These are phyloP conservation scores for Berghia stephanieae DNA, from an alignment of 1,140 invertebrate genomes.

Conservation along the genomic window DNA sequence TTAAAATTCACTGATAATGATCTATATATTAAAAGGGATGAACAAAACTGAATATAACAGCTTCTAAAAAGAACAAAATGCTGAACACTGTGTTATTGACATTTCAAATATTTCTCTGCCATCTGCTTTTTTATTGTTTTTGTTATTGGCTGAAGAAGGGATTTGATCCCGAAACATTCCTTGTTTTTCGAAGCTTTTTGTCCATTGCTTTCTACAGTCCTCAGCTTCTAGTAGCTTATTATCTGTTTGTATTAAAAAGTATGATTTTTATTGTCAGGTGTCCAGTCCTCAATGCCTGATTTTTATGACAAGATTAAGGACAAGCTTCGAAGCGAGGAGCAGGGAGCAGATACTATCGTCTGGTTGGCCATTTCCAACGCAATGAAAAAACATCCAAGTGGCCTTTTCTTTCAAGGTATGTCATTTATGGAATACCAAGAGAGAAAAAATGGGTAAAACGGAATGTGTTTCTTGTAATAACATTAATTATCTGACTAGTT, in stretches of 20 bases:
- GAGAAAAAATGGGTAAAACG: neutral
- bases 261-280: constrained; percentile 52
- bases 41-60: no score
- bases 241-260: neutral
- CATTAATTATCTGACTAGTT: neutral
- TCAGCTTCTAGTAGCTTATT: neutral
- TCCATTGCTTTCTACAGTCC: neutral
- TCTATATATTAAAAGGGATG: no score
- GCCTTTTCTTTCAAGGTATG: constrained; percentile 69
- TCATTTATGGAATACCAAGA: neutral
- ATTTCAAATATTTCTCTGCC: no score
- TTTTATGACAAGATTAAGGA: constrained; percentile 69
- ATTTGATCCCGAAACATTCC: neutral
- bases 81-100: no score
- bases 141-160: no score
- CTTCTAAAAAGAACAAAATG: no score
- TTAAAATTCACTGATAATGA: no score
- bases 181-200: neutral
- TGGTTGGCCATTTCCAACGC: constrained; percentile 66
- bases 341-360: constrained; percentile 70
- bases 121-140: no score
- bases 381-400: constrained; percentile 57
- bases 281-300: constrained; percentile 67
- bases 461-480: neutral
- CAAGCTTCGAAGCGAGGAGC: constrained; percentile 64